Evolutionary conservation across 1,140 invertebrate species (phyloP).

Genomic region (Chironomus tepperi): DNA sequence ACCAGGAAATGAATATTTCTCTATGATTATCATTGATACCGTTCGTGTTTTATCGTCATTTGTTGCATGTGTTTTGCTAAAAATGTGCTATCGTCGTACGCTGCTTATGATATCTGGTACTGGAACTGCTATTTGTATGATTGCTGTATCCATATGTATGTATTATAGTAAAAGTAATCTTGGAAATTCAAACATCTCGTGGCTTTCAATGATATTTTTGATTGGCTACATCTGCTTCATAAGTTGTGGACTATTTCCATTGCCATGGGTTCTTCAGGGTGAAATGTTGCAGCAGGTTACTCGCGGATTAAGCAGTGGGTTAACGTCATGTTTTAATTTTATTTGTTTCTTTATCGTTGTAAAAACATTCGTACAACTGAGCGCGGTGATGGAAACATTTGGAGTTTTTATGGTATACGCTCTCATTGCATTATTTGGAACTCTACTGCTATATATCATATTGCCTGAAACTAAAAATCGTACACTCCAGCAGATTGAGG

Average conservation of each 20-base stretch:
- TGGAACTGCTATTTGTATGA: constrained; percentile 46
- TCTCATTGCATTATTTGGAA: constrained; percentile 51
- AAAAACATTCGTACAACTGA: constrained; percentile 55
- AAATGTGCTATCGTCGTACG: constrained; percentile 47
- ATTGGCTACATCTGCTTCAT: constrained; percentile 49
- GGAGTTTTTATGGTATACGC: constrained; percentile 62
- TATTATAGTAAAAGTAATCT: constrained; percentile 36
- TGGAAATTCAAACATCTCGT: constrained; percentile 39
- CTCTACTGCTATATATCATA: constrained; percentile 52
- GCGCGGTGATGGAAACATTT: constrained; percentile 46
- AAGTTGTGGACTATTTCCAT: constrained; percentile 48
- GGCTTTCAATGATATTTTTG: constrained; percentile 45
- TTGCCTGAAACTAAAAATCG: constrained; percentile 74
- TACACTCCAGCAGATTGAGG: constrained; percentile 65
- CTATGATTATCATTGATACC: constrained; percentile 56
- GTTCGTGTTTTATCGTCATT: constrained; percentile 53
- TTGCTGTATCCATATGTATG: constrained; percentile 42
- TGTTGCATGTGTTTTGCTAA: constrained; percentile 48
- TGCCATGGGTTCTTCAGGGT: constrained; percentile 62
- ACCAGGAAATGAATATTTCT: constrained; percentile 47
- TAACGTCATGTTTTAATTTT: constrained; percentile 56
- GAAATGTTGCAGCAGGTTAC: constrained; percentile 51
- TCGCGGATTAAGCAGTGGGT: constrained; percentile 49
- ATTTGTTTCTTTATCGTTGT: constrained; percentile 59
- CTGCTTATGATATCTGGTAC: constrained; percentile 48